phyloP scores from a whole-genome alignment of 2,888 invertebrate species.

The Scaeva pyrastri region DNA sequence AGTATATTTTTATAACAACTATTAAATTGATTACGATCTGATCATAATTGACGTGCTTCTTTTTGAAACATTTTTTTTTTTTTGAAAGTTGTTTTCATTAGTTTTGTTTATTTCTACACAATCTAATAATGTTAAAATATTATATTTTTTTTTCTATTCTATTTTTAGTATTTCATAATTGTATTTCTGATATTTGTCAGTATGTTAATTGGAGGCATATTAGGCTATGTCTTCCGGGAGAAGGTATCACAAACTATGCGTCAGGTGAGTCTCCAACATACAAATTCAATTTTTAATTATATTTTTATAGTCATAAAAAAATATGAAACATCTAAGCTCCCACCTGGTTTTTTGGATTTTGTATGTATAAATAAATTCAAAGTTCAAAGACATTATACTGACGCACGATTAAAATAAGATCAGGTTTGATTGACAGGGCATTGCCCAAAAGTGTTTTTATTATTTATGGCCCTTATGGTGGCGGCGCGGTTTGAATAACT shows the following conservation, averaged over 20 bases:
- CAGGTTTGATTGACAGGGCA: slow-evolving; percentile 17
- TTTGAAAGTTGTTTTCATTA: slow-evolving; percentile 60
- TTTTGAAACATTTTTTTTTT: slow-evolving; percentile 21
- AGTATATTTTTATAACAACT: slow-evolving; percentile 80
- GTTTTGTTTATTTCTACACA: background rate
- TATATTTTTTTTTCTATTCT: slow-evolving; percentile 50
- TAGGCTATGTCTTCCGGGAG: slow-evolving; percentile 95
- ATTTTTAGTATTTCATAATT: slow-evolving; percentile 92
- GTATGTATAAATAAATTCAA: background rate
- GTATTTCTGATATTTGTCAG: slow-evolving; percentile 95
- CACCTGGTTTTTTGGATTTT: background rate
- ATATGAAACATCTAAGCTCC: background rate
- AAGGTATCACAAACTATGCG: slow-evolving; percentile 91
- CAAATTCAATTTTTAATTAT: background rate
- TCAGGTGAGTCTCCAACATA: slow-evolving; percentile 82
- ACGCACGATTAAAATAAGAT: slow-evolving; percentile 1
- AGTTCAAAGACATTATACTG: slow-evolving; percentile 21
- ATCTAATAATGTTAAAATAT: background rate
- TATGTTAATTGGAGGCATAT: slow-evolving; percentile 94
- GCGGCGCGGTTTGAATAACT: background rate
- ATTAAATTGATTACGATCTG: slow-evolving; percentile 38
- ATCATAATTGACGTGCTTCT: slow-evolving; percentile 30
- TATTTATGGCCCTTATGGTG: background rate
- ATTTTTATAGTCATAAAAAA: background rate
- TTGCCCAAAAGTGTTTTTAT: background rate